Conservation (phyloP, 1,140 invertebrate species). For the Saxidomus purpurata region DNA sequence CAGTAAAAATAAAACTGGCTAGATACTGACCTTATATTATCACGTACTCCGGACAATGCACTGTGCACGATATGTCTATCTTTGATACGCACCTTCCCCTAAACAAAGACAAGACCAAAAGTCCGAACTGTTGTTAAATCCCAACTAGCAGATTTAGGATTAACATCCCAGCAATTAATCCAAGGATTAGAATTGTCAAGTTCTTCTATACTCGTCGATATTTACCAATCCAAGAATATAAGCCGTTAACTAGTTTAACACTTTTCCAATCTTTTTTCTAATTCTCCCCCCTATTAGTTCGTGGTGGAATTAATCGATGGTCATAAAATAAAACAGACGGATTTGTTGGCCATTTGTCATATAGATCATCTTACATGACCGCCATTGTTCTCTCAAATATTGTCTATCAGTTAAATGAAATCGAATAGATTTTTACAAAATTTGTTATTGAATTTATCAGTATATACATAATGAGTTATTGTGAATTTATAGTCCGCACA, state of each 20-base stretch:
- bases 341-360: background rate
- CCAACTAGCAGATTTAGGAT: background rate
- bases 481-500: background rate
- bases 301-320: conserved; percentile 9
- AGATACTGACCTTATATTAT: no score
- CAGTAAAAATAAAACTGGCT: no score
- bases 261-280: background rate
- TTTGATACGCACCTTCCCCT: no score
- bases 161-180: conserved; percentile 22
- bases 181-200: conserved; percentile 4
- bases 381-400: background rate
- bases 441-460: background rate
- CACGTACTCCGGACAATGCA: background rate
- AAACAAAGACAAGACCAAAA: background rate
- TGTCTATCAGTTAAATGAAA: background rate
- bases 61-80: background rate
- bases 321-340: background rate
- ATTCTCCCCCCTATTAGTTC: background rate
- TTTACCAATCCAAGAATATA: background rate
- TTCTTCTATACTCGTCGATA: background rate
- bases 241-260: background rate
- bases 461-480: background rate
- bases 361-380: background rate
- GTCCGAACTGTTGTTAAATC: background rate
- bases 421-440: background rate